phyloP scores from a whole-genome alignment of 2,797 vertebrate species.

The Petrocephalus sullivani region DNA sequence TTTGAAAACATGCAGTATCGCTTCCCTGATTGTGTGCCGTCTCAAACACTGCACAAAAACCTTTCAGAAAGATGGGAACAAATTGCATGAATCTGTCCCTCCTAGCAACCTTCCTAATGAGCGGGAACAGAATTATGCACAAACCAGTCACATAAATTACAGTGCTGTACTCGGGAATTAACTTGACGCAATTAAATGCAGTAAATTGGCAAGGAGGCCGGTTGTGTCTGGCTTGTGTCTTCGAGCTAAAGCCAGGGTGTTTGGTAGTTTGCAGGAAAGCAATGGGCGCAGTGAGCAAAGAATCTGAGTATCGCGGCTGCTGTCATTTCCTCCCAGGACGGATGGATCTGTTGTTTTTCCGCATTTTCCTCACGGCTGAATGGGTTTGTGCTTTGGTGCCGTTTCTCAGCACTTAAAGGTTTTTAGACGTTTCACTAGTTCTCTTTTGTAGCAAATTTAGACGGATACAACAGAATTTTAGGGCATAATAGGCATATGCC shows the following conservation, averaged over 20 bases:
- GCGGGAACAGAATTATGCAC: not conserved
- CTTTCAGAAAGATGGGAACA: not conserved
- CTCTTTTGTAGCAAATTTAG: not conserved
- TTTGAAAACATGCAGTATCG: not conserved
- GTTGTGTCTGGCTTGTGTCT: not conserved
- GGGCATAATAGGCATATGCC: not conserved
- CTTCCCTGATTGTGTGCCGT: not conserved
- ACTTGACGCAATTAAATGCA: not conserved
- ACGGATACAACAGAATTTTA: not conserved
- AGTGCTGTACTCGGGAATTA: not conserved
- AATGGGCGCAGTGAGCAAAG: not conserved
- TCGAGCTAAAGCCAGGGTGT: conserved; percentile 11
- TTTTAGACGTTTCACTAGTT: not conserved
- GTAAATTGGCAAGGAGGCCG: not conserved
- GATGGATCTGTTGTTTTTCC: not conserved
- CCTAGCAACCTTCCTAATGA: conserved; percentile 13
- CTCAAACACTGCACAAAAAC: not conserved
- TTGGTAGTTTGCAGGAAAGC: conserved; percentile 14
- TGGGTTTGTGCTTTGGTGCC: not conserved
- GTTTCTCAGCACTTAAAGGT: not conserved
- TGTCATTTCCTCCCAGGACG: not conserved
- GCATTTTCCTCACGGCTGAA: not conserved
- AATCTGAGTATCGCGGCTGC: not conserved
- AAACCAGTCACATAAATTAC: not conserved
- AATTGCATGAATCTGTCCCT: not conserved